These are phyloP conservation scores for Liasis olivaceus DNA, from an alignment of 2,797 vertebrate genomes.

Conservation along the genomic window DNA sequence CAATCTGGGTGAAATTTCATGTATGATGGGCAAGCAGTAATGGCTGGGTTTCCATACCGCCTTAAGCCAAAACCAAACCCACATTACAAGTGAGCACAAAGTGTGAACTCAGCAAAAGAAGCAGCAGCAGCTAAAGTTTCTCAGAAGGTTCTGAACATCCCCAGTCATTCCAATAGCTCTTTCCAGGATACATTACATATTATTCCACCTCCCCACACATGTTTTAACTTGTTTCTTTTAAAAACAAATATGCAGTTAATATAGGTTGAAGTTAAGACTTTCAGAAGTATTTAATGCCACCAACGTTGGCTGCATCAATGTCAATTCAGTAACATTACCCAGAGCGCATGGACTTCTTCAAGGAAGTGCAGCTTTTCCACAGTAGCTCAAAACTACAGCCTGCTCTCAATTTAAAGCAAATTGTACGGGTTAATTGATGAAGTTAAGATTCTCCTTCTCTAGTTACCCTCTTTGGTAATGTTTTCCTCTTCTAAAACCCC, in stretches of 20 bases:
- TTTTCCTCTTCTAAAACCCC: slow-evolving; percentile 28
- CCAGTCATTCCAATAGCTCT: background rate
- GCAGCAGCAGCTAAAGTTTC: background rate
- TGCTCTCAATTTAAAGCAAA: slow-evolving; percentile 53
- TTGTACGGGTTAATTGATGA: slow-evolving; percentile 52
- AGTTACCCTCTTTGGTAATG: background rate
- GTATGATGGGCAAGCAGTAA: background rate
- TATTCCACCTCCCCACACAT: background rate
- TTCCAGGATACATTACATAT: background rate
- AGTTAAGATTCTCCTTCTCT: slow-evolving; percentile 24
- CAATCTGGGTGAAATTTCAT: background rate
- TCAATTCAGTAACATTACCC: slow-evolving; percentile 52
- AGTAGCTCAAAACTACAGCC: slow-evolving; percentile 46
- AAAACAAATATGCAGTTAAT: background rate
- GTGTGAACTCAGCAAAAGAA: background rate
- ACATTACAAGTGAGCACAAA: background rate
- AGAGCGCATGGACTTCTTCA: slow-evolving; percentile 42
- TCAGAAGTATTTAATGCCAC: background rate
- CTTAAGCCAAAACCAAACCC: background rate
- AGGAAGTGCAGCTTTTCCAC: slow-evolving; percentile 48
- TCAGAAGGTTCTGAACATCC: background rate
- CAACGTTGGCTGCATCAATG: slow-evolving; percentile 23
- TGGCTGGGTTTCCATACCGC: background rate
- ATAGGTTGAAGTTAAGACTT: background rate
- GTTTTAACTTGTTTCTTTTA: background rate